These are phyloP conservation scores for Poecilia latipinna DNA, from an alignment of 2,113 vertebrate species.

Conservation along the genomic window DNA sequence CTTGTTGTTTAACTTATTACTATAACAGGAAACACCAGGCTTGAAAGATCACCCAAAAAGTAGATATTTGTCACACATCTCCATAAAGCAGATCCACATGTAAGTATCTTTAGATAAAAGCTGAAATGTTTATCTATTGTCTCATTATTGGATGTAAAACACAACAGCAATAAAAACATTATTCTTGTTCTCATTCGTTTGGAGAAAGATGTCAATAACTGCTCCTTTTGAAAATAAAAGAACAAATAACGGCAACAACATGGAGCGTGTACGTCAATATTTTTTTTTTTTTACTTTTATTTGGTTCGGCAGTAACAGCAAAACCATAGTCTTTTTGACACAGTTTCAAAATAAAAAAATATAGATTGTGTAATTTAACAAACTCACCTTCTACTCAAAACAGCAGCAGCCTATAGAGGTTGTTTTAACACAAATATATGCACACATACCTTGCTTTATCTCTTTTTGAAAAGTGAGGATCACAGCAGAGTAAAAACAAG, in stretches of 20 bases:
- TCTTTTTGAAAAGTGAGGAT: conserved; percentile 14
- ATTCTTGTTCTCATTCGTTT: background rate
- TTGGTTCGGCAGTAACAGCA: conserved; percentile 79
- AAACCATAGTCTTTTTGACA: conserved; percentile 77
- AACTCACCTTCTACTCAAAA: conserved; percentile 66
- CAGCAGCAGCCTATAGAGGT: conserved; percentile 64
- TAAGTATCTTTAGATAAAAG: too few species aligned
- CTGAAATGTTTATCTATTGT: background rate
- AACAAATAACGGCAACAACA: conserved; percentile 34
- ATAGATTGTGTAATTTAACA: conserved; percentile 72
- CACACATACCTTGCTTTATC: conserved; percentile 43
- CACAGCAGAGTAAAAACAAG: conserved; percentile 67
- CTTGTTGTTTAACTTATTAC: too few species aligned
- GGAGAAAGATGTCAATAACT: background rate
- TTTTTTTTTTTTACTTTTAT: conserved; percentile 76
- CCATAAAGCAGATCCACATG: too few species aligned
- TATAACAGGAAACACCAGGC: too few species aligned
- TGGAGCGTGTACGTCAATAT: conserved; percentile 48
- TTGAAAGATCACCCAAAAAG: too few species aligned
- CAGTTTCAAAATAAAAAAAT: conserved; percentile 81
- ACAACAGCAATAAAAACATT: background rate
- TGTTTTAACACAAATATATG: conserved; percentile 62
- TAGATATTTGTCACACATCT: too few species aligned
- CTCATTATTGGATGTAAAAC: background rate
- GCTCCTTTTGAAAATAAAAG: background rate